Conservation (phyloP, 2,113 vertebrate genomes). For the Elgaria multicarinata region DNA sequence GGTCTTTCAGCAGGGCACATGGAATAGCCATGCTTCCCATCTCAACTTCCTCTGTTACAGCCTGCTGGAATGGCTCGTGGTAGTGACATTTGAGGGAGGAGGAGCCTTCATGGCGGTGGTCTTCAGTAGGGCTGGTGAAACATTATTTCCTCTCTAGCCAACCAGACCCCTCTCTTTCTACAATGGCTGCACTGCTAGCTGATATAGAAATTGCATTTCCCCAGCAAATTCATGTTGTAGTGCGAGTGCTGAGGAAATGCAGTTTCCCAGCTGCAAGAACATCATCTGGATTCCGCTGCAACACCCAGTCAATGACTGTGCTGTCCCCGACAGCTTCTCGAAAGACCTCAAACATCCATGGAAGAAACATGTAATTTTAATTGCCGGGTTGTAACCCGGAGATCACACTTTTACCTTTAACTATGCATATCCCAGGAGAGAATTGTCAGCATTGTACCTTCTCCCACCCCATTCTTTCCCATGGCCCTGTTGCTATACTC, state of each 20-base stretch:
- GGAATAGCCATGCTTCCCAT: too few relatives aligned
- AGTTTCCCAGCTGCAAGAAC: not conserved
- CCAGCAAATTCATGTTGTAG: not conserved
- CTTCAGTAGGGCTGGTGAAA: too few relatives aligned
- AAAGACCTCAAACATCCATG: too few relatives aligned
- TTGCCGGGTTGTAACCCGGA: too few relatives aligned
- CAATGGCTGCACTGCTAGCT: not conserved
- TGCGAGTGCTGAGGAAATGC: not conserved
- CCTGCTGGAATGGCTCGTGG: too few relatives aligned
- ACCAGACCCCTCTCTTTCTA: not conserved
- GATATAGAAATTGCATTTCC: not conserved
- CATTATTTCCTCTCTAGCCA: not conserved
- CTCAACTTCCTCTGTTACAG: too few relatives aligned
- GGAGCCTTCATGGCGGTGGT: too few relatives aligned
- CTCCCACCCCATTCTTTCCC: not conserved
- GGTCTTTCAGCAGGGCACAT: too few relatives aligned
- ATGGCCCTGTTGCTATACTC: not conserved
- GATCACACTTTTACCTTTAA: too few relatives aligned
- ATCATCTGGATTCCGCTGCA: not conserved
- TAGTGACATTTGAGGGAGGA: too few relatives aligned
- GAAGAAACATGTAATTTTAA: too few relatives aligned
- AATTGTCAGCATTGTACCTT: not conserved
- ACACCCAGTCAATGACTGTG: not conserved
- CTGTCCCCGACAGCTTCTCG: not conserved
- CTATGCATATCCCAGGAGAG: not conserved